These are phyloP conservation scores for Calameuta pallipes DNA, from an alignment of 2,888 invertebrate genomes.

Conservation along the genomic window DNA sequence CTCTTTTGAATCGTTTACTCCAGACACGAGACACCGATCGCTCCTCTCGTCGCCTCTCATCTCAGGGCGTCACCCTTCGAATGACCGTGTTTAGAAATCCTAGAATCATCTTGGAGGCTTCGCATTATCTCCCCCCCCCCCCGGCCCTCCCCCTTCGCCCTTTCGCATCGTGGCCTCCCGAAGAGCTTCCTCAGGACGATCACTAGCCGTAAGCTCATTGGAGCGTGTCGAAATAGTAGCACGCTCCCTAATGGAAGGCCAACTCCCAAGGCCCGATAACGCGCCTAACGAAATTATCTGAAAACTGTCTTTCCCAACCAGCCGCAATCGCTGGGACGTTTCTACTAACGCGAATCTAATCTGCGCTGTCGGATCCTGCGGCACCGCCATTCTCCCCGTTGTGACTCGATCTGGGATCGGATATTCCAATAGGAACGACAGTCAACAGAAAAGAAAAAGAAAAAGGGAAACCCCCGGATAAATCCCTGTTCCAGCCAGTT, in stretches of 20 bases:
- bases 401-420: neutral
- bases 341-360: slow-evolving; percentile 29
- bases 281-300: slow-evolving; percentile 52
- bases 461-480: too few species aligned
- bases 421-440: neutral
- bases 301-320: slow-evolving; percentile 39
- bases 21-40: neutral
- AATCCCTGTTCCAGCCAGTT: slow-evolving; percentile 7
- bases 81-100: too few species aligned
- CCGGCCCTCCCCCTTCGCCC: neutral
- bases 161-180: neutral
- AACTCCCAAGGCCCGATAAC: slow-evolving; percentile 45
- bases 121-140: too few species aligned
- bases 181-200: neutral
- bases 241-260: slow-evolving; percentile 48
- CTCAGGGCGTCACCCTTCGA: too few species aligned
- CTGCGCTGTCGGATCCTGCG: neutral
- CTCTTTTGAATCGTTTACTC: slow-evolving; percentile 12
- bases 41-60: too few species aligned
- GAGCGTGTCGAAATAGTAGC: slow-evolving; percentile 16
- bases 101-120: too few species aligned
- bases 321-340: slow-evolving; percentile 12
- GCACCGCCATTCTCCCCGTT: neutral
- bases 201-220: slow-evolving; percentile 13
- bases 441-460: too few species aligned